Conservation (phyloP, 1,140 invertebrate genomes). For the Trichomalopsis sarcophagae region DNA sequence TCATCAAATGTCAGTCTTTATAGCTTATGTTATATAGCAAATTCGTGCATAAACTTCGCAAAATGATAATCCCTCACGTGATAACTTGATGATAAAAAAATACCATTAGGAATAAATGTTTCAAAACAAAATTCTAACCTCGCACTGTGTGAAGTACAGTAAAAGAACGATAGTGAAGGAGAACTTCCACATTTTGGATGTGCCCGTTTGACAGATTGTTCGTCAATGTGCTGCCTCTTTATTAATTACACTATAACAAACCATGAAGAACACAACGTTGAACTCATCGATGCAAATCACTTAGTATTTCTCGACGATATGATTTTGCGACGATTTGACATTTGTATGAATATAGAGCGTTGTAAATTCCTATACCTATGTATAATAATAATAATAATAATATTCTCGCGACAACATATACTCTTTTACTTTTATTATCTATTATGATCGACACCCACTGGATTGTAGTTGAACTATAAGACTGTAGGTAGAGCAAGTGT, state of each 20-base stretch:
- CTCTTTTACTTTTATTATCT: too few relatives aligned
- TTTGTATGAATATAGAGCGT: neutral
- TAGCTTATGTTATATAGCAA: slow-evolving; percentile 6
- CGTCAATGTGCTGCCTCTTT: neutral
- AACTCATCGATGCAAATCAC: neutral
- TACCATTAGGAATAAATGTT: slow-evolving; percentile 22
- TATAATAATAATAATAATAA: too few relatives aligned
- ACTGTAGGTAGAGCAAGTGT: too few relatives aligned
- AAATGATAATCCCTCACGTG: neutral
- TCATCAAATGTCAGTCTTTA: neutral
- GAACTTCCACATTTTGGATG: slow-evolving; percentile 59
- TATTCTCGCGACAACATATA: too few relatives aligned
- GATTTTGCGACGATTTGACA: slow-evolving; percentile 6
- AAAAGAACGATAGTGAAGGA: slow-evolving; percentile 55
- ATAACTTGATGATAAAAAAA: neutral
- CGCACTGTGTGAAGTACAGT: slow-evolving; percentile 58
- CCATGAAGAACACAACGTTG: neutral
- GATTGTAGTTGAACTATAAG: too few relatives aligned
- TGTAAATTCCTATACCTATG: too few relatives aligned
- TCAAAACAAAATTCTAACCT: slow-evolving; percentile 61
- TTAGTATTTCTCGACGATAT: neutral
- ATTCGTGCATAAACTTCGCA: neutral
- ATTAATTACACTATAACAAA: neutral
- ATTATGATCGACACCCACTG: too few relatives aligned
- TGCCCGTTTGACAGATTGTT: slow-evolving; percentile 6